Conservation (phyloP, 2,888 invertebrate genomes). For the Sympetrum striolatum region DNA sequence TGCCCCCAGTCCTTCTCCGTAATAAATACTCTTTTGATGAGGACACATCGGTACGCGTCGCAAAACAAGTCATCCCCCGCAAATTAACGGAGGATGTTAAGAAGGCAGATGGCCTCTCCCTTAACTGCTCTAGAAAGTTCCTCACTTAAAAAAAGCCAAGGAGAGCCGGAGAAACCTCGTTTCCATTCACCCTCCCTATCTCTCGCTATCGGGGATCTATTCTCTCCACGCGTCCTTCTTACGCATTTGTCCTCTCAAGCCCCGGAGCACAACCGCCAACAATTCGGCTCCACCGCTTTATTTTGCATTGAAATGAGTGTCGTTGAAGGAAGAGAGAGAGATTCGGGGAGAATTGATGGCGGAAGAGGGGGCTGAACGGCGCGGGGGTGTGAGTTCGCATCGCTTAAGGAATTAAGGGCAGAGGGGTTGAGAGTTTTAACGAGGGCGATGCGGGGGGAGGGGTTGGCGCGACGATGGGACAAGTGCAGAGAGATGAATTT, state of each 20-base stretch:
- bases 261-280: neutral
- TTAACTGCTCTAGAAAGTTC: neutral
- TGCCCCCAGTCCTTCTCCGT: neutral
- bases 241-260: neutral
- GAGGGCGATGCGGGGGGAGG: neutral
- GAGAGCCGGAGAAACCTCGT: neutral
- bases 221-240: neutral
- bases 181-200: neutral
- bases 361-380: neutral
- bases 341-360: neutral
- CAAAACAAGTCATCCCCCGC: neutral
- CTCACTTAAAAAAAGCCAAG: neutral
- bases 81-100: neutral
- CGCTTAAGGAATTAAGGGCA: conserved; percentile 33
- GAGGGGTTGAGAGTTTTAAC: neutral
- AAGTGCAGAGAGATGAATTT: neutral
- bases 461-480: neutral
- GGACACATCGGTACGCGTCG: neutral
- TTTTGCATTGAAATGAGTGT: conserved; percentile 12
- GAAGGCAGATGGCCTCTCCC: neutral
- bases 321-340: neutral
- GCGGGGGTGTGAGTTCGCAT: neutral
- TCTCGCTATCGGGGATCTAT: neutral
- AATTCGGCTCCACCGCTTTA: neutral
- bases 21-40: neutral